Conservation (phyloP, 2,888 invertebrate species). For the Rhogogaster chlorosoma region DNA sequence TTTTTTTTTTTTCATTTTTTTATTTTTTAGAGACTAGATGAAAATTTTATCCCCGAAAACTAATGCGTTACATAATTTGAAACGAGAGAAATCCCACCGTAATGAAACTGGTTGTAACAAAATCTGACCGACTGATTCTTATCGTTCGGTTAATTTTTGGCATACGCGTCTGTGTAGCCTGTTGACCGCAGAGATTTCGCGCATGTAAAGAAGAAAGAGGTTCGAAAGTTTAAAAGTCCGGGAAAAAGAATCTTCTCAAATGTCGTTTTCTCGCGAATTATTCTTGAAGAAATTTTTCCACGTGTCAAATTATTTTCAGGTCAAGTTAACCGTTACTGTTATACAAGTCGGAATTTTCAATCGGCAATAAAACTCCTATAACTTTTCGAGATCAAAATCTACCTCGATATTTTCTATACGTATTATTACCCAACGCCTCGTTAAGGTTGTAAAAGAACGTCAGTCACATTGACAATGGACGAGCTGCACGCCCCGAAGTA, state of each 20-base stretch:
- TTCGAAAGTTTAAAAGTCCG: not conserved
- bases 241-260: not conserved
- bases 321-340: not conserved
- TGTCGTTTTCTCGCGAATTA: not conserved
- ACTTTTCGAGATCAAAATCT: not conserved
- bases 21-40: not conserved
- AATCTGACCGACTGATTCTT: not conserved
- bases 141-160: not conserved
- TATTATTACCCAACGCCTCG: conserved; percentile 25
- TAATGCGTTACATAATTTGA: not conserved
- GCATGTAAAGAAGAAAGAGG: not conserved
- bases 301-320: not conserved
- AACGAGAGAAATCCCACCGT: not conserved
- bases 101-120: not conserved
- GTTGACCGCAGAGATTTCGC: not conserved
- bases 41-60: not conserved
- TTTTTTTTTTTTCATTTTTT: not conserved
- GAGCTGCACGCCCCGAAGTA: not conserved
- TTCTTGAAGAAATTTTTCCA: not conserved
- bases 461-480: conserved; percentile 10
- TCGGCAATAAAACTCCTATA: not conserved
- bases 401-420: not conserved
- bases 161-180: not conserved
- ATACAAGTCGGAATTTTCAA: not conserved
- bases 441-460: conserved; percentile 10